Evolutionary conservation across 2,113 vertebrate species (phyloP).

Genomic region (Tyto alba): DNA sequence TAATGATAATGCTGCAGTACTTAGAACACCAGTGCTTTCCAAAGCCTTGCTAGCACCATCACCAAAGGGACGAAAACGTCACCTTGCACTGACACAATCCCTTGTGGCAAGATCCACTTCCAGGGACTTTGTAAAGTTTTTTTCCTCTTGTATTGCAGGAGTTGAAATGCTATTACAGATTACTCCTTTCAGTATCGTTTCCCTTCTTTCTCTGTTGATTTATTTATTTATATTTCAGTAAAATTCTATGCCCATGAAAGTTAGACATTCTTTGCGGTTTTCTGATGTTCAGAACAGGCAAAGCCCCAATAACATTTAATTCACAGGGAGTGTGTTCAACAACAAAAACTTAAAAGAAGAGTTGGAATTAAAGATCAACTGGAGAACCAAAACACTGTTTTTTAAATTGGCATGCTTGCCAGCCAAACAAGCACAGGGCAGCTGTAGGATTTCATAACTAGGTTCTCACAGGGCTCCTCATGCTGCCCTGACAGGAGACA

Average conservation of each 20-base stretch:
- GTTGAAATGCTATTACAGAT: neutral
- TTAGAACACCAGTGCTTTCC: neutral
- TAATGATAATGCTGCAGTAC: neutral
- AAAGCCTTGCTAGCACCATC: neutral
- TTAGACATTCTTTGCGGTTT: neutral
- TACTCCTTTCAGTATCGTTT: neutral
- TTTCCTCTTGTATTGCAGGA: neutral
- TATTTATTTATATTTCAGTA: neutral
- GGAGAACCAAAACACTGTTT: neutral
- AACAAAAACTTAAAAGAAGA: neutral
- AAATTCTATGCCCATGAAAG: neutral
- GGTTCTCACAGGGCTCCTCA: neutral
- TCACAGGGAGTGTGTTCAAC: neutral
- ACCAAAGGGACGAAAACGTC: neutral
- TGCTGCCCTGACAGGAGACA: neutral
- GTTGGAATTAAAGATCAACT: neutral
- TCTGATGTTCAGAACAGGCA: neutral
- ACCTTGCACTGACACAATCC: neutral
- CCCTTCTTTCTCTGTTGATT: neutral
- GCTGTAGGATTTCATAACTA: neutral
- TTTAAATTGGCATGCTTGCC: neutral
- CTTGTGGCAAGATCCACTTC: neutral
- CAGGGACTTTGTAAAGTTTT: neutral
- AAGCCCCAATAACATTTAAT: neutral
- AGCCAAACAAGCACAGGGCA: neutral